Percentiles rank a stretch among this genome's conserved stretches.
Evolutionary conservation across 1,140 invertebrate genomes (phyloP).

Genomic region (Wiebesia pumilae): DNA sequence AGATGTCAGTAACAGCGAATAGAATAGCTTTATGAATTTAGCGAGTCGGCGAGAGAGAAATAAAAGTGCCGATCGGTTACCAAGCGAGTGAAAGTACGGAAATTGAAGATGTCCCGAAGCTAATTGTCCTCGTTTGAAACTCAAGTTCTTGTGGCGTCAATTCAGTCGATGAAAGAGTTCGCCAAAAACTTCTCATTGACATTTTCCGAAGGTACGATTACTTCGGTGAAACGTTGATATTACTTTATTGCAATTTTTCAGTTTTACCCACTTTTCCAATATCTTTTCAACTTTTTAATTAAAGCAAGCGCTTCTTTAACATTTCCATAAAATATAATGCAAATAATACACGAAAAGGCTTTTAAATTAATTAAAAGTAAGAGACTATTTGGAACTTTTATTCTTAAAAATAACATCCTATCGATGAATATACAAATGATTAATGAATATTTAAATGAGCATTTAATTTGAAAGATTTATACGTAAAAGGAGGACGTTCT

Average conservation of each 20-base stretch:
- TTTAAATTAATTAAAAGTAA: neutral
- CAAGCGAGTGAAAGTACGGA: neutral
- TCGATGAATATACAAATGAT: too few relatives aligned
- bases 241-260: neutral
- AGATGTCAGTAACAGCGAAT: too few relatives aligned
- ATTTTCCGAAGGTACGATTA: neutral
- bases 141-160: neutral
- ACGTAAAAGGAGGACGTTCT: neutral
- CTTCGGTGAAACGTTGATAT: neutral
- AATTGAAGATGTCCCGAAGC: neutral
- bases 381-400: too few relatives aligned
- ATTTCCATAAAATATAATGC: neutral
- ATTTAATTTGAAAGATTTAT: neutral
- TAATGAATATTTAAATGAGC: too few relatives aligned
- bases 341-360: neutral
- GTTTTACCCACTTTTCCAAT: neutral
- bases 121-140: neutral
- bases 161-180: neutral
- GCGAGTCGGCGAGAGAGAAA: neutral
- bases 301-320: neutral
- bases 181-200: neutral
- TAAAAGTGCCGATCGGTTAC: neutral
- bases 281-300: neutral
- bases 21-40: too few relatives aligned
- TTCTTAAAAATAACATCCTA: too few relatives aligned